Evolutionary conservation across 2,797 vertebrate species (phyloP).

Genomic region (Tauraco hartlaubi): DNA sequence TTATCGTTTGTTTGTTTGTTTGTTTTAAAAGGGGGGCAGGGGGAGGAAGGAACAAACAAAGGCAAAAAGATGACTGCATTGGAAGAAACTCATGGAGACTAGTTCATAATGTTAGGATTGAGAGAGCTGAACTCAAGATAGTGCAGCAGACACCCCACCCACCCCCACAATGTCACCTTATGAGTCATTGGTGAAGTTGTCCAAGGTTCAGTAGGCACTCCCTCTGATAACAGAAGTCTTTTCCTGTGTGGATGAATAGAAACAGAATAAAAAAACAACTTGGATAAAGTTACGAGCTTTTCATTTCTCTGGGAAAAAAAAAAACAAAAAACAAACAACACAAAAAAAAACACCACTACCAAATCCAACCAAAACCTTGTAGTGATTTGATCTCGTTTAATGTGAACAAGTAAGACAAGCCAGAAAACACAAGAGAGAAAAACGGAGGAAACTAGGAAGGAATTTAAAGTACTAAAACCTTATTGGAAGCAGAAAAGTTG

Average conservation of each 20-base stretch:
- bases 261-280: background rate
- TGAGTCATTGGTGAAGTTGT: background rate
- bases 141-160: too few relatives aligned
- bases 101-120: background rate
- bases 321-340: too few relatives aligned
- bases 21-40: fast-evolving
- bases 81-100: background rate
- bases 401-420: background rate
- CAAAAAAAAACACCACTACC: too few relatives aligned
- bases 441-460: background rate
- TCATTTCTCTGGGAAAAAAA: background rate
- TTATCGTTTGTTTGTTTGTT: too few relatives aligned
- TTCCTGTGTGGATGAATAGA: background rate
- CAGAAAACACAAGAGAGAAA: background rate
- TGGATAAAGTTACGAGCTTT: background rate
- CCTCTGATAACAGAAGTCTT: background rate
- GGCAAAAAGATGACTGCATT: background rate
- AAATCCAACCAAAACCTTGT: background rate
- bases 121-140: background rate
- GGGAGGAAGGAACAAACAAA: background rate
- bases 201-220: too few relatives aligned
- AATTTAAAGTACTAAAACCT: background rate
- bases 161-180: fast-evolving
- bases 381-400: background rate
- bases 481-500: background rate